These are phyloP conservation scores for Melanitta fusca DNA, from an alignment of 2,797 vertebrate species.

Conservation along the genomic window DNA sequence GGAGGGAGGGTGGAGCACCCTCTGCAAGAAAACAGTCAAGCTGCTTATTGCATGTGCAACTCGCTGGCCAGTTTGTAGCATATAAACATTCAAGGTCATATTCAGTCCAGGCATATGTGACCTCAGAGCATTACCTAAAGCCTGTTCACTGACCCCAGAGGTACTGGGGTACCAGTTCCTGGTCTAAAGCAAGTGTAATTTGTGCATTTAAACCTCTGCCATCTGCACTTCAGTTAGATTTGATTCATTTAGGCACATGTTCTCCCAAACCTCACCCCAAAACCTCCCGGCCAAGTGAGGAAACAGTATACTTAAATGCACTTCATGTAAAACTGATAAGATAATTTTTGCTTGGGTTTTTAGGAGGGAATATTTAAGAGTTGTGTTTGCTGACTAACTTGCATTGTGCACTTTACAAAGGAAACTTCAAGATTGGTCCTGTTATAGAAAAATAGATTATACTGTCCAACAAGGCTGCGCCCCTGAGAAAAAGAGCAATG, in stretches of 20 bases:
- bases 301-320: background rate
- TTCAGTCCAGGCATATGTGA: background rate
- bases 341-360: background rate
- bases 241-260: background rate
- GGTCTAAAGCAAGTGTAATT: rapidly evolving
- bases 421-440: background rate
- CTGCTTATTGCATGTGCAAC: background rate
- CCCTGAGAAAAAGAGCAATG: background rate
- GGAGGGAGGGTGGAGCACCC: background rate
- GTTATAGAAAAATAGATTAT: background rate
- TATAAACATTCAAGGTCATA: background rate
- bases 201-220: background rate
- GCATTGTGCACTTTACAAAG: background rate
- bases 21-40: background rate
- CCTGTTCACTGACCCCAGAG: background rate
- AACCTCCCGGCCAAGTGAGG: background rate
- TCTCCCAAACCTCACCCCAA: background rate
- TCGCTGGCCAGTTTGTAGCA: background rate
- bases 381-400: background rate
- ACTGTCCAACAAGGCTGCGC: background rate
- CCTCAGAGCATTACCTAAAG: background rate
- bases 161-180: background rate
- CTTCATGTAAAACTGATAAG: background rate
- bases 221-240: background rate
- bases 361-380: background rate